phyloP scores from a whole-genome alignment of 2,113 vertebrate species.

The Hoplias malabaricus region DNA sequence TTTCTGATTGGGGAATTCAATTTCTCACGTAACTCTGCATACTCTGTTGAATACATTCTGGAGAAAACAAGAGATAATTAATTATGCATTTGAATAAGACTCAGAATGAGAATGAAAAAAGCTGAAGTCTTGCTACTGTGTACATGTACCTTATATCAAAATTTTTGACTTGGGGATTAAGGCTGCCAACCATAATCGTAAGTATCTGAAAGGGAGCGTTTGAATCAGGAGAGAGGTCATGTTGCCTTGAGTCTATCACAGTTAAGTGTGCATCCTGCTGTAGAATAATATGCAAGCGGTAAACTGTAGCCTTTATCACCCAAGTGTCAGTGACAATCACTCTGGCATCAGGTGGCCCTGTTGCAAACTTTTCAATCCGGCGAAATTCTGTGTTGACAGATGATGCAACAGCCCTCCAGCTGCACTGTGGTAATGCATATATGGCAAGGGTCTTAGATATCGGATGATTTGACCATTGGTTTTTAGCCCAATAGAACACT shows the following conservation, averaged over 20 bases:
- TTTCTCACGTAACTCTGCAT: conserved; percentile 86
- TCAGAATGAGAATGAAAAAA: not conserved
- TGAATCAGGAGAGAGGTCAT: conserved; percentile 83
- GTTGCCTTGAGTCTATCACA: conserved; percentile 83
- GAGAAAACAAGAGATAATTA: not conserved
- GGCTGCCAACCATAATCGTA: conserved; percentile 82
- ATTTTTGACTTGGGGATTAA: conserved; percentile 74
- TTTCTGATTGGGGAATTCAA: conserved; percentile 85
- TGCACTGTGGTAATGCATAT: conserved; percentile 70
- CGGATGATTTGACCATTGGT: conserved; percentile 81
- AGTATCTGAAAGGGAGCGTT: conserved; percentile 86
- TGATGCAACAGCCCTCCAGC: conserved; percentile 82
- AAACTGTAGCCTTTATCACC: conserved; percentile 90
- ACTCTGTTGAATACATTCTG: conserved; percentile 90
- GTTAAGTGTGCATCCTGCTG: conserved; percentile 87
- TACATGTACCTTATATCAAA: conserved; percentile 85
- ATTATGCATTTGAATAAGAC: not conserved
- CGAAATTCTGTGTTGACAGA: conserved; percentile 89
- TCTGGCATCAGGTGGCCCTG: conserved; percentile 80
- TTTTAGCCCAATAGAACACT: conserved; percentile 81
- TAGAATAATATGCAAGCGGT: conserved; percentile 79
- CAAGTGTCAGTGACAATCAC: conserved; percentile 91
- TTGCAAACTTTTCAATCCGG: conserved; percentile 91
- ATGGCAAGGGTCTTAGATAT: conserved; percentile 74
- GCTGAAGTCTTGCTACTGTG: not conserved